Conservation (phyloP, 2,113 vertebrate genomes). For the Corythornis cristatus region DNA sequence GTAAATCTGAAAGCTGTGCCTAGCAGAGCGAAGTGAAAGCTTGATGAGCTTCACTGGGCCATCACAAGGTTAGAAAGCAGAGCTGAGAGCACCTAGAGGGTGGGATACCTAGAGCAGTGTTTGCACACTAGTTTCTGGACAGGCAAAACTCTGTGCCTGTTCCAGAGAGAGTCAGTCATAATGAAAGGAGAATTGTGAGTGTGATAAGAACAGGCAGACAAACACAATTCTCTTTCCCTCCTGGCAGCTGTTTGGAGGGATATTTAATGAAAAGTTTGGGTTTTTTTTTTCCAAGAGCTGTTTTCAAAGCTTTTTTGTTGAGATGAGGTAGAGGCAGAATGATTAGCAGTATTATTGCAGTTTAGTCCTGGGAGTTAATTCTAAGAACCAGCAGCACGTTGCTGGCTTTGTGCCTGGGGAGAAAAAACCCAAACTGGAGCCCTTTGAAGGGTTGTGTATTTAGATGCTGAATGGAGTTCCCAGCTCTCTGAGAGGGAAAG, state of each 20-base stretch:
- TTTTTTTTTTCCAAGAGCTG: neutral
- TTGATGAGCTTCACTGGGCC: neutral
- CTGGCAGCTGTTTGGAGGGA: neutral
- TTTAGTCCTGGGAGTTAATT: neutral
- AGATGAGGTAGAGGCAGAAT: neutral
- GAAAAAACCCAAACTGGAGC: neutral
- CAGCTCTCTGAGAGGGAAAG: neutral
- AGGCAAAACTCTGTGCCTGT: neutral
- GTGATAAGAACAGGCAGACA: neutral
- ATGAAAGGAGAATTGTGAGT: neutral
- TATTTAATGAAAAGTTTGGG: neutral
- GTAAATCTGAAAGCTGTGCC: neutral
- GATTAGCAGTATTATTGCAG: neutral
- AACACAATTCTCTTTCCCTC: neutral
- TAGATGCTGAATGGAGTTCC: neutral
- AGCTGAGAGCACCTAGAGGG: neutral
- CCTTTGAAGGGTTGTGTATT: neutral
- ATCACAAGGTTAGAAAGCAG: neutral
- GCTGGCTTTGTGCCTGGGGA: neutral
- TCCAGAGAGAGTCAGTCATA: neutral
- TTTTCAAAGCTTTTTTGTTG: neutral
- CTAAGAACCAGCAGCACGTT: neutral
- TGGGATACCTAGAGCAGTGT: neutral
- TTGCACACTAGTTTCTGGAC: neutral
- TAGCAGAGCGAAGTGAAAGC: neutral